These are phyloP conservation scores for Ypsolopha sequella DNA, from an alignment of 2,888 invertebrate genomes.

Conservation along the genomic window DNA sequence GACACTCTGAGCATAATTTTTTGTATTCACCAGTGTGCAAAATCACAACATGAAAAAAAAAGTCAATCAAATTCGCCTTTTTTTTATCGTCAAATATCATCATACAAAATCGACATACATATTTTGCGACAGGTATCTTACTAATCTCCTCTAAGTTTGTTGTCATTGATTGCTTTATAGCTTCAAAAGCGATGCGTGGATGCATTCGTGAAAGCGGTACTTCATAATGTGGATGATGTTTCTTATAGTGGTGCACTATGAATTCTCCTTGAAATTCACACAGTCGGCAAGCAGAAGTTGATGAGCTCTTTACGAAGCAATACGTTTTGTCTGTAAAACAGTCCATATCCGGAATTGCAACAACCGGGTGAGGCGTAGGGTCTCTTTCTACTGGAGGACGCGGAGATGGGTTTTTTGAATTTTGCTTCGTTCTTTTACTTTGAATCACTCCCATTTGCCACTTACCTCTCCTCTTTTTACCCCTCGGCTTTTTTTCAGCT, in stretches of 20 bases:
- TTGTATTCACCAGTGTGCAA: slow-evolving; percentile 85
- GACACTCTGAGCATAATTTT: slow-evolving; percentile 74
- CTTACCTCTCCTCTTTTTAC: slow-evolving; percentile 36
- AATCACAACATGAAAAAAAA: slow-evolving; percentile 79
- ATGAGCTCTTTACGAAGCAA: slow-evolving; percentile 42
- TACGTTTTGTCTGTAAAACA: slow-evolving; percentile 55
- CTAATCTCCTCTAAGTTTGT: slow-evolving; percentile 40
- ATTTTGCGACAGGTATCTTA: slow-evolving; percentile 40
- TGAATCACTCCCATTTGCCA: slow-evolving; percentile 53
- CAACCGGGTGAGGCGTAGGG: slow-evolving; percentile 7
- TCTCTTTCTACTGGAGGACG: no score
- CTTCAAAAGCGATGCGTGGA: slow-evolving; percentile 57
- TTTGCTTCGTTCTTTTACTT: slow-evolving; percentile 32
- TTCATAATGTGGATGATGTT: slow-evolving; percentile 73
- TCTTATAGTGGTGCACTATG: slow-evolving; percentile 76
- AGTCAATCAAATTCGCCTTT: slow-evolving; percentile 44
- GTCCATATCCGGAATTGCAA: slow-evolving; percentile 25
- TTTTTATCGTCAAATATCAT: slow-evolving; percentile 29
- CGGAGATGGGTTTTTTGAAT: slow-evolving; percentile 7
- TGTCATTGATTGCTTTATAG: slow-evolving; percentile 65
- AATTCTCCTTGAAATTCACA: slow-evolving; percentile 71
- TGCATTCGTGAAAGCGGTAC: slow-evolving; percentile 74
- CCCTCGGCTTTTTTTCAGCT: slow-evolving; percentile 37
- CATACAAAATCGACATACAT: slow-evolving; percentile 52
- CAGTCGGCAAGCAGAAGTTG: slow-evolving; percentile 67